phyloP scores from a whole-genome alignment of 2,113 vertebrate species.

The Gambusia holbrooki region DNA sequence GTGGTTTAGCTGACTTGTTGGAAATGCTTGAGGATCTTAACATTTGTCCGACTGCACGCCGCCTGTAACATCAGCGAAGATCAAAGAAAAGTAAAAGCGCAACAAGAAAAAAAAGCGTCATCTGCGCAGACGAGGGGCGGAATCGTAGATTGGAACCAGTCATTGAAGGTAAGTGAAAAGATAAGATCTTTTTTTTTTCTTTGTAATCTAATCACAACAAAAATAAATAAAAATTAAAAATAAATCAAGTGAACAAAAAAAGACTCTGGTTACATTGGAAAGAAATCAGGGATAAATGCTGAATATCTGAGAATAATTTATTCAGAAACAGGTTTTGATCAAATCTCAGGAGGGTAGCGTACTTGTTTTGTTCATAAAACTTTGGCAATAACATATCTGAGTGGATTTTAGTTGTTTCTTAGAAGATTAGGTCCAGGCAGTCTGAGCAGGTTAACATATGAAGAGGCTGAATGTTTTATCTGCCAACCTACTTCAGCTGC shows the following conservation, averaged over 20 bases:
- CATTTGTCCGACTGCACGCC: constrained; percentile 33
- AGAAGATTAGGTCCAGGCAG: not conserved
- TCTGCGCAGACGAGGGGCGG: constrained; percentile 22
- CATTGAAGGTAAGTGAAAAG: constrained; percentile 65
- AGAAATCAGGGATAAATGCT: not conserved
- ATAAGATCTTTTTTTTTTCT: no score
- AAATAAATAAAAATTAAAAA: no score
- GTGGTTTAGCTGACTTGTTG: constrained; percentile 68
- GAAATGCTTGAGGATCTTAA: constrained; percentile 65
- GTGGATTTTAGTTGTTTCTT: constrained; percentile 7
- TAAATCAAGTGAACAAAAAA: not conserved
- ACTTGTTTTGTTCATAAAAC: constrained; percentile 35
- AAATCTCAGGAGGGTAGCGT: not conserved
- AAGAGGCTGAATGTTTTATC: not conserved
- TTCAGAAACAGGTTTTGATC: not conserved
- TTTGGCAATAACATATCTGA: constrained; percentile 19
- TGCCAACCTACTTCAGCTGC: constrained; percentile 3
- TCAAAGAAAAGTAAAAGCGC: constrained; percentile 52
- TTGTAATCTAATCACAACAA: no score
- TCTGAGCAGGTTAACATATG: constrained; percentile 4
- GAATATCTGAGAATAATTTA: not conserved
- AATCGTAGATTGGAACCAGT: constrained; percentile 39
- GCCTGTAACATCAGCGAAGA: constrained; percentile 39
- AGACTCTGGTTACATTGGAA: not conserved
- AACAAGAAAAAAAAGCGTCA: not conserved